Conservation (phyloP, 1,140 invertebrate genomes). For the Leptopilina clavipes region DNA sequence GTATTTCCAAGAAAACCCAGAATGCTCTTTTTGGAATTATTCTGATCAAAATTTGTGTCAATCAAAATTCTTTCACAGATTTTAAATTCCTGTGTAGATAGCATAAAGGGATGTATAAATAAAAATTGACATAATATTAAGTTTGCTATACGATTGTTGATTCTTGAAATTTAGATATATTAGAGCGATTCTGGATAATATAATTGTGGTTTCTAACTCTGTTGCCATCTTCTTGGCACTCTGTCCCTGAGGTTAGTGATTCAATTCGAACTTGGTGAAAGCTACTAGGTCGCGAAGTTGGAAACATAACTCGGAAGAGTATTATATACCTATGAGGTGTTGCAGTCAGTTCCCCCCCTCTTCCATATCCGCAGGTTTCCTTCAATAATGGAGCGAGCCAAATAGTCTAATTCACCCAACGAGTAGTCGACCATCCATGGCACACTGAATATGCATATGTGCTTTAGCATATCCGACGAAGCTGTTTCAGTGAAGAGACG, state of each 20-base stretch:
- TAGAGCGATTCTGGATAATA: constrained; percentile 38
- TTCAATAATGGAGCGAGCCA: constrained; percentile 64
- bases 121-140: too few species aligned
- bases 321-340: constrained; percentile 44
- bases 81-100: too few species aligned
- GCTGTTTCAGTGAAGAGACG: constrained; percentile 1
- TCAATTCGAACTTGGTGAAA: constrained; percentile 53
- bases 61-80: too few species aligned
- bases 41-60: too few species aligned
- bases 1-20: too few species aligned
- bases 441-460: constrained; percentile 63
- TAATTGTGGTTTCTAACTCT: constrained; percentile 45
- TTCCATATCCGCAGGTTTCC: too few species aligned
- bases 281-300: constrained; percentile 56
- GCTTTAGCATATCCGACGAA: constrained; percentile 33
- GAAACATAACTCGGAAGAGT: constrained; percentile 50
- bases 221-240: constrained; percentile 35
- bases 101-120: too few species aligned
- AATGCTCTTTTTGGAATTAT: too few species aligned
- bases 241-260: constrained; percentile 42
- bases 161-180: background rate
- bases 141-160: too few species aligned
- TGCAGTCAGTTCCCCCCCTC: constrained; percentile 43
- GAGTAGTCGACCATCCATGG: constrained; percentile 52
- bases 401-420: constrained; percentile 66